phyloP scores from a whole-genome alignment of 2,797 vertebrate genomes.

The Hemibagrus guttatus region DNA sequence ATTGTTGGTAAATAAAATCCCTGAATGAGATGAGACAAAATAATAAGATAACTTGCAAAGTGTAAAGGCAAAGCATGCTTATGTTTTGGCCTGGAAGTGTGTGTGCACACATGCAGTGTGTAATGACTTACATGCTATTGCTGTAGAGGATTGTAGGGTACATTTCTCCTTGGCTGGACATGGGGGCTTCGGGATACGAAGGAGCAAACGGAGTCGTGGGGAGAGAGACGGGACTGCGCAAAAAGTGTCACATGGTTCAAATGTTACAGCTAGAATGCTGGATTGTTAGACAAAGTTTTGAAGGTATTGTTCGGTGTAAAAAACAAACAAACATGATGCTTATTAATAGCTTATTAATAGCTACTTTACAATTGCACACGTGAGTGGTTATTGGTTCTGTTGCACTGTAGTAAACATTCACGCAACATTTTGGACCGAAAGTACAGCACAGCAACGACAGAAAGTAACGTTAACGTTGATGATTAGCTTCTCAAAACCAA shows the following conservation, averaged over 20 bases:
- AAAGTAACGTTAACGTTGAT: not conserved
- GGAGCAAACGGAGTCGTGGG: not conserved
- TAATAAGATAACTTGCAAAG: slow-evolving; percentile 34
- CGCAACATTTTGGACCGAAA: not conserved
- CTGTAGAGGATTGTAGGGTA: slow-evolving; percentile 8
- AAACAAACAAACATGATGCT: too few species aligned
- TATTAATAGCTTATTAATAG: not conserved
- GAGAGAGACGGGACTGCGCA: not conserved
- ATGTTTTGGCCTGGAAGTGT: slow-evolving; percentile 41
- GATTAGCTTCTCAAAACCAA: not conserved
- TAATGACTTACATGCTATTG: slow-evolving; percentile 54
- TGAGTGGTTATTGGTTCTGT: not conserved
- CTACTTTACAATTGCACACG: not conserved
- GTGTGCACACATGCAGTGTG: slow-evolving; percentile 3
- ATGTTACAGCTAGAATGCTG: not conserved
- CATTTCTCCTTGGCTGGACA: slow-evolving; percentile 27
- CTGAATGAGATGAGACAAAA: slow-evolving; percentile 45
- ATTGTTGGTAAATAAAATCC: slow-evolving; percentile 45
- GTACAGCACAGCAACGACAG: not conserved
- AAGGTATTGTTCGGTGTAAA: not conserved
- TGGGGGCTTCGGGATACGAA: not conserved
- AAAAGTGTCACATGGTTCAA: not conserved
- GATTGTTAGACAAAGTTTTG: not conserved
- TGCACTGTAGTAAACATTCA: not conserved
- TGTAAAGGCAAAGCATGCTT: slow-evolving; percentile 47